Conservation (phyloP, 2,888 invertebrate genomes). For the Trissoscelio sp. region DNA sequence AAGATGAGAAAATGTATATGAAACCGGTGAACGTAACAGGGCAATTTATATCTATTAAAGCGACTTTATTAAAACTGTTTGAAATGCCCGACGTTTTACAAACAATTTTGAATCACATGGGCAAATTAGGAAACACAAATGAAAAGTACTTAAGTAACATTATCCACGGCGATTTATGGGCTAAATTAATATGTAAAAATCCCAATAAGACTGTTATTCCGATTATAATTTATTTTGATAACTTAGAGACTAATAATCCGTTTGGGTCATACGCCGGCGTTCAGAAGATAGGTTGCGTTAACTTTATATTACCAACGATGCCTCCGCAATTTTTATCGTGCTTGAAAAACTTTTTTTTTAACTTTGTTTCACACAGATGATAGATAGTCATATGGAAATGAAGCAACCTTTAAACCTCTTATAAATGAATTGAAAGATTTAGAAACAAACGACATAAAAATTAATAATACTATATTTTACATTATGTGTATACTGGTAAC, state of each 20-base stretch:
- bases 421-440: slow-evolving; percentile 26
- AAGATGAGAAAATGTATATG: background rate
- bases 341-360: slow-evolving; percentile 50
- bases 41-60: slow-evolving; percentile 15
- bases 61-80: slow-evolving; percentile 34
- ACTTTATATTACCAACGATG: slow-evolving; percentile 47
- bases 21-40: background rate
- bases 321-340: slow-evolving; percentile 41
- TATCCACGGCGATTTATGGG: slow-evolving; percentile 50
- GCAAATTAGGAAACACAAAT: slow-evolving; percentile 21
- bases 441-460: slow-evolving; percentile 20
- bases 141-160: slow-evolving; percentile 52
- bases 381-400: slow-evolving; percentile 43
- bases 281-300: slow-evolving; percentile 64
- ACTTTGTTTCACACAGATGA: slow-evolving; percentile 29
- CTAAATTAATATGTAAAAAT: slow-evolving; percentile 18
- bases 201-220: slow-evolving; percentile 44
- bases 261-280: slow-evolving; percentile 63
- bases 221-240: slow-evolving; percentile 43
- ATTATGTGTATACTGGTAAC: slow-evolving; percentile 15
- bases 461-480: slow-evolving; percentile 26
- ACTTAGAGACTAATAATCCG: slow-evolving; percentile 60
- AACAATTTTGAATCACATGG: slow-evolving; percentile 35
- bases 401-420: slow-evolving; percentile 44
- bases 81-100: slow-evolving; percentile 38